A percentile compares a stretch with the other conserved stretches of the same genome.
Evolutionary conservation across 2,797 vertebrate genomes (phyloP).

Genomic region (Eurystomus glaucurus): DNA sequence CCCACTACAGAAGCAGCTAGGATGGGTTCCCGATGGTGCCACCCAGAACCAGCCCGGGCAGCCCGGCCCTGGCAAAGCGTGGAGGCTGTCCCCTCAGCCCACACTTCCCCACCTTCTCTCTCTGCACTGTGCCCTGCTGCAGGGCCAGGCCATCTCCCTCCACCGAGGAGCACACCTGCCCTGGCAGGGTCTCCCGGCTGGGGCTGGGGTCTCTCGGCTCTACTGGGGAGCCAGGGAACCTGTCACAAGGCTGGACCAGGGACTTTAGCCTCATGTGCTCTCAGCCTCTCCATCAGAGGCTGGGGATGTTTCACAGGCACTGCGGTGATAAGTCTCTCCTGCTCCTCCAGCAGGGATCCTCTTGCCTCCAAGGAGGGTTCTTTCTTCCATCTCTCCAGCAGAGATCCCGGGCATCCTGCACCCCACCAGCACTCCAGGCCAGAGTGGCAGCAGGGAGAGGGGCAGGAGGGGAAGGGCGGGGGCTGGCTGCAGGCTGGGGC

Average conservation of each 20-base stretch:
- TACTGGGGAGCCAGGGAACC: background rate
- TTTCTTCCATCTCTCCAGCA: background rate
- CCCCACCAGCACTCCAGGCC: background rate
- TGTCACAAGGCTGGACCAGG: background rate
- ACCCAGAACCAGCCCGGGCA: background rate
- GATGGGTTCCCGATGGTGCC: accelerated
- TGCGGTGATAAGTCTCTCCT: background rate
- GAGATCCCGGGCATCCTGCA: background rate
- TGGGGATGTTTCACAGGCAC: background rate
- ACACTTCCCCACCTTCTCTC: background rate
- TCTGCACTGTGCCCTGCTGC: accelerated
- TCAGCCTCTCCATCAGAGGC: background rate
- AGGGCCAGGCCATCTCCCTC: background rate
- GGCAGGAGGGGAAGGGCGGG: background rate
- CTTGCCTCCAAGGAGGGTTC: background rate
- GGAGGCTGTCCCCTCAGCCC: background rate
- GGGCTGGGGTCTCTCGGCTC: background rate
- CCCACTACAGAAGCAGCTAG: accelerated
- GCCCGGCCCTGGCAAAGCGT: too few species aligned
- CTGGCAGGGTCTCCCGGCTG: accelerated
- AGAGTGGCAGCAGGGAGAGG: background rate
- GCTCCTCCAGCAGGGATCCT: background rate
- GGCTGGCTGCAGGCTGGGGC: background rate
- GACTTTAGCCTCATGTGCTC: background rate
- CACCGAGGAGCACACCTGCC: accelerated